Evolutionary conservation across 2,797 vertebrate species (phyloP).

Genomic region (Sebastes kiyomatsui): DNA sequence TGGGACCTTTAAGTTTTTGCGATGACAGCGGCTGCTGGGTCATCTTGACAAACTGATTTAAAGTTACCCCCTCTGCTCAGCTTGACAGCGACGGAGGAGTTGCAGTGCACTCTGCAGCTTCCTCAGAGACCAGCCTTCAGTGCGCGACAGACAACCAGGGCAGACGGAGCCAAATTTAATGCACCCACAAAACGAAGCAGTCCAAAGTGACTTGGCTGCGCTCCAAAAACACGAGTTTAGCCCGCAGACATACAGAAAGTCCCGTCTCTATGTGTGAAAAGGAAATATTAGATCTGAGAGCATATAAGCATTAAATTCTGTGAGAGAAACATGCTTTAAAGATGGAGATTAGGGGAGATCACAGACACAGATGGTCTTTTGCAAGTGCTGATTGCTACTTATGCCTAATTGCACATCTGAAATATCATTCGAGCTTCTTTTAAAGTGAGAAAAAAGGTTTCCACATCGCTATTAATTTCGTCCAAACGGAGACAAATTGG

Average conservation of each 20-base stretch:
- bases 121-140: constrained; percentile 31
- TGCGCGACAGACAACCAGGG: constrained; percentile 28
- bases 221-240: not conserved
- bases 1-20: too few species aligned
- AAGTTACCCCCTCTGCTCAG: constrained; percentile 22
- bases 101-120: constrained; percentile 10
- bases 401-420: constrained; percentile 10
- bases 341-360: not conserved
- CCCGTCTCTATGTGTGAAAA: not conserved
- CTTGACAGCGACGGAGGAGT: not conserved
- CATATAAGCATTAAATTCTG: not conserved
- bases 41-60: constrained; percentile 48
- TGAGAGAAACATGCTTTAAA: not conserved
- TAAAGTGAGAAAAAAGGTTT: not conserved
- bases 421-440: constrained; percentile 15
- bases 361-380: constrained; percentile 46
- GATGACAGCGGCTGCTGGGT: constrained; percentile 25
- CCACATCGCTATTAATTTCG: constrained; percentile 6
- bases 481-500: constrained; percentile 23
- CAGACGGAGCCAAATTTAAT: constrained; percentile 14
- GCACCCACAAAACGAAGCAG: constrained; percentile 3
- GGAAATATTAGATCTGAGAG: not conserved
- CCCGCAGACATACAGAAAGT: not conserved
- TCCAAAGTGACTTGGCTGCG: constrained; percentile 11
- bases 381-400: constrained; percentile 6